phyloP scores from a whole-genome alignment of 1,140 invertebrate species.

The Drosophila baimaii region DNA sequence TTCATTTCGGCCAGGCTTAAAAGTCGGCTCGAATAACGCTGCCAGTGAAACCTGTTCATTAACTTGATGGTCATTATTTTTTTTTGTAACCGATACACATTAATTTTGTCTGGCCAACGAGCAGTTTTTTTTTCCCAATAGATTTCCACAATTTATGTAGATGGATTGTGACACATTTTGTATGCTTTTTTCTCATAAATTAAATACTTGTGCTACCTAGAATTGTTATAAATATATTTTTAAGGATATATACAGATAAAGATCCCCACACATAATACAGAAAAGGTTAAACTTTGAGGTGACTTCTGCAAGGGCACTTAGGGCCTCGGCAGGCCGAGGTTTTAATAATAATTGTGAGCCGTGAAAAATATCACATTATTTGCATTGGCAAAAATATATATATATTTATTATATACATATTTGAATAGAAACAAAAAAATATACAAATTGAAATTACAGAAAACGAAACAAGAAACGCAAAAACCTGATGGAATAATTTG shows the following conservation, averaged over 20 bases:
- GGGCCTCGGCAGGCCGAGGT: constrained; percentile 19
- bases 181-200: background rate
- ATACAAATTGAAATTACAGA: constrained; percentile 11
- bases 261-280: background rate
- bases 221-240: background rate
- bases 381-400: constrained; percentile 14
- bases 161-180: constrained; percentile 14
- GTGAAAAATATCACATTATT: constrained; percentile 70
- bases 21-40: constrained; percentile 6
- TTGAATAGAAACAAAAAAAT: constrained; percentile 13
- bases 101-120: background rate
- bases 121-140: constrained; percentile 1
- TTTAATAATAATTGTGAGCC: constrained; percentile 17
- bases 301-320: constrained; percentile 38
- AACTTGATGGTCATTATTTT: constrained; percentile 15
- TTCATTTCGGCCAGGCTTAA: constrained; percentile 33
- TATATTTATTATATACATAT: constrained; percentile 25
- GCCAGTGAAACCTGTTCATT: constrained; percentile 11
- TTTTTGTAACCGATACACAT: constrained; percentile 7
- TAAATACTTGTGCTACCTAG: background rate
- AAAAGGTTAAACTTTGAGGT: background rate
- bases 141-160: constrained; percentile 10
- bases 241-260: background rate
- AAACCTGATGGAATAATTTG: constrained; percentile 58
- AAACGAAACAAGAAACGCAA: constrained; percentile 27